Evolutionary conservation across 2,888 invertebrate genomes (phyloP).

Genomic region (Epistrophella euchroma): DNA sequence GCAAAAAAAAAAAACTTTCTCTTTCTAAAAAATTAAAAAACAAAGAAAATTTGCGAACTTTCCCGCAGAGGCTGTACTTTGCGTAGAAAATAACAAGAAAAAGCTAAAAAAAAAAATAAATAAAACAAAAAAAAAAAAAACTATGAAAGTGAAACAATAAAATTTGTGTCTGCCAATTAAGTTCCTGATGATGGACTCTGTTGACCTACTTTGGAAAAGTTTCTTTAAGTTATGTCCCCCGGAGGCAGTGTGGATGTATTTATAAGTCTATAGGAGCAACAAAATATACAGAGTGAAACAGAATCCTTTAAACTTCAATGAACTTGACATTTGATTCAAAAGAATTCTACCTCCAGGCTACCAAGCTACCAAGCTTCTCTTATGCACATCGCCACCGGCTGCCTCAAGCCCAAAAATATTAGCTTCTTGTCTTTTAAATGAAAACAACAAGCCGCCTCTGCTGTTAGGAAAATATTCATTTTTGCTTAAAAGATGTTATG

Average conservation of each 20-base stretch:
- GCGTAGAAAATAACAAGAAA: constrained; percentile 21
- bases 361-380: not conserved
- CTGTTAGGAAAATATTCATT: constrained; percentile 2
- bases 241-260: not conserved
- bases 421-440: not conserved
- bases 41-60: constrained; percentile 39
- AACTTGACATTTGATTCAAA: constrained; percentile 64
- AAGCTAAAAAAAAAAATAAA: not conserved
- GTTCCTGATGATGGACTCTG: constrained; percentile 57
- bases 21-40: constrained; percentile 1
- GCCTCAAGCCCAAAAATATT: not conserved
- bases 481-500: not conserved
- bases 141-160: constrained; percentile 65
- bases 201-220: constrained; percentile 57
- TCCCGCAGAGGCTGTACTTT: constrained; percentile 43
- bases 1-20: constrained; percentile 20
- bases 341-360: not conserved
- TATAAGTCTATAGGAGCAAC: not conserved
- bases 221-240: constrained; percentile 14
- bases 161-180: constrained; percentile 68
- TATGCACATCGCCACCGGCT: not conserved
- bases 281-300: not conserved
- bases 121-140: constrained; percentile 18
- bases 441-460: not conserved
- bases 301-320: constrained; percentile 50